A percentile compares a stretch with the other conserved stretches of the same genome.
Conservation (phyloP, 2,797 vertebrate genomes). For the Triplophysa bombifrons region DNA sequence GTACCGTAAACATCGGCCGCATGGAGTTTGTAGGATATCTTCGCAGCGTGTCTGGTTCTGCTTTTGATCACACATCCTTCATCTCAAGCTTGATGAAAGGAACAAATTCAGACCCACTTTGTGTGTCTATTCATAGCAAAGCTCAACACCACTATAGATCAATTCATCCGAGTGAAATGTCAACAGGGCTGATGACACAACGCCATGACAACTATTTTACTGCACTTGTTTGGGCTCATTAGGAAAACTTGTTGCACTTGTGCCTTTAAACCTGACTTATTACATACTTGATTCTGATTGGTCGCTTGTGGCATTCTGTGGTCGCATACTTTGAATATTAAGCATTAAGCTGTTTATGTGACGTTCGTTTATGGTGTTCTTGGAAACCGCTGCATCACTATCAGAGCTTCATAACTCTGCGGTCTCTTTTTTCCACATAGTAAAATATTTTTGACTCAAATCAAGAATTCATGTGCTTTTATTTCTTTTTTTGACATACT, state of each 20-base stretch:
- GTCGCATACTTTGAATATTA: neutral
- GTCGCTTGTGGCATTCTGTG: neutral
- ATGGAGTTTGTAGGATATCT: neutral
- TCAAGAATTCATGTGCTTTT: neutral
- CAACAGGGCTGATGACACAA: conserved; percentile 52
- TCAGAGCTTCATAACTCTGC: neutral
- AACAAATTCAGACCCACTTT: conserved; percentile 40
- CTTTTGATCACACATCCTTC: conserved; percentile 8
- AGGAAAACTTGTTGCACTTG: conserved; percentile 22
- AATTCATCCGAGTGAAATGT: conserved; percentile 34
- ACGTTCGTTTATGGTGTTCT: neutral
- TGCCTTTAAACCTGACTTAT: conserved; percentile 32
- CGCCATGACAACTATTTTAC: conserved; percentile 50
- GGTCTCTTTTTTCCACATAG: neutral
- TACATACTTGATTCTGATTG: neutral
- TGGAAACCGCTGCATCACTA: neutral
- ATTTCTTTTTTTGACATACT: neutral
- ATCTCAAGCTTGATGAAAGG: conserved; percentile 33
- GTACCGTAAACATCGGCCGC: neutral
- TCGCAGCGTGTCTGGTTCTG: neutral
- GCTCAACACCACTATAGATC: conserved; percentile 27
- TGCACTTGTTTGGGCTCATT: conserved; percentile 33
- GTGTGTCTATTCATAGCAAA: conserved; percentile 38
- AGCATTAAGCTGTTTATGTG: neutral
- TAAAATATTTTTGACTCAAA: neutral